Evolutionary conservation across 2,113 vertebrate genomes (phyloP).

Genomic region (Isurus oxyrinchus): DNA sequence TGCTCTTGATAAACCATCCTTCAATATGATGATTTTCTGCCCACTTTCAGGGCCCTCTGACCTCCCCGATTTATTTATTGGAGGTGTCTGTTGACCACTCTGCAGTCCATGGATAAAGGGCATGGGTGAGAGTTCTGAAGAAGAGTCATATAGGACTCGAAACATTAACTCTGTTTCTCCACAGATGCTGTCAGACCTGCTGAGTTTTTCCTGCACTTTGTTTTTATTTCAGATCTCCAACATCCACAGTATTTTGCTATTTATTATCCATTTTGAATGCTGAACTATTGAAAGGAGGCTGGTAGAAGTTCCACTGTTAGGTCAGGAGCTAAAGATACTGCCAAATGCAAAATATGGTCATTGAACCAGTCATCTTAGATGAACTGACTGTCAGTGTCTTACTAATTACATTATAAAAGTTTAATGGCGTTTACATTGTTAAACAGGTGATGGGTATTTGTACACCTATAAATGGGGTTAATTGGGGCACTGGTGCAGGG

Average conservation of each 20-base stretch:
- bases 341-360: not conserved
- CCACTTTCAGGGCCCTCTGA: constrained; percentile 37
- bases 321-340: not conserved
- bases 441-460: too few relatives aligned
- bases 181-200: too few relatives aligned
- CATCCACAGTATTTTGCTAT: too few relatives aligned
- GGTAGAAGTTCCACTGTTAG: not conserved
- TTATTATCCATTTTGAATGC: not conserved
- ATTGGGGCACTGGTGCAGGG: too few relatives aligned
- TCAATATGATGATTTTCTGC: constrained; percentile 39
- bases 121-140: not conserved
- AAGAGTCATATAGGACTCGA: too few relatives aligned
- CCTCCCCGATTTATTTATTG: constrained; percentile 37
- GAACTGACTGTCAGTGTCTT: not conserved
- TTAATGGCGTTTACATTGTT: too few relatives aligned
- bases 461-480: too few relatives aligned
- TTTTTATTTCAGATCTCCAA: too few relatives aligned
- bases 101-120: constrained; percentile 42
- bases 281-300: not conserved
- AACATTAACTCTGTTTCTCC: too few relatives aligned
- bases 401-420: too few relatives aligned
- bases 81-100: constrained; percentile 39
- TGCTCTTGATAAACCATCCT: constrained; percentile 47
- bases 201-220: too few relatives aligned
- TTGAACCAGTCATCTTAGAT: not conserved